Base-by-base conservation (phyloP, 1,140 invertebrate species). In the Apocrypta bakeri region DNA sequence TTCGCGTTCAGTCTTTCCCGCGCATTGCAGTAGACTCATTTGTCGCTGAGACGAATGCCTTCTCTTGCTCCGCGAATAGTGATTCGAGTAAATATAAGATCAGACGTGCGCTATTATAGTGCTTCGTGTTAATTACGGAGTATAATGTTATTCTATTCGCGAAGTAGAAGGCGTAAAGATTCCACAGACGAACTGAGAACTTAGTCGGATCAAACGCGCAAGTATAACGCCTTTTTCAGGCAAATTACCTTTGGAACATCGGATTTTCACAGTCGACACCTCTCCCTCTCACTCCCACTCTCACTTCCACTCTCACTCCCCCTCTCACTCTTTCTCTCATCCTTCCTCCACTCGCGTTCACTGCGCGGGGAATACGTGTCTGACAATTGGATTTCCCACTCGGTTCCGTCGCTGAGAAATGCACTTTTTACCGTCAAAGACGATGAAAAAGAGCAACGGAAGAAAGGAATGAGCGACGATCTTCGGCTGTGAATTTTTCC, bases 351-450 rank as follows among this genome's bases (percentile, higher is more conserved):
- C 42, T 48, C 42, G 42, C 42, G 6, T 48, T 48, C 42, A 29
- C n/a, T 11, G 63, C 21, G 21, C n/a, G 14, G 78, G 12, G 42
- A 71, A 72, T 72, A 79, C 17, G 42, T 72, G 48, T 61, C 17
- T n/a, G 78, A 61, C 21, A 79, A 79, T 79, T 72, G 63, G 68
- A 79, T 79, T 72, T 79, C 17, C 31, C 66, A 29, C 66, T 79
- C 29, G 25, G 48, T 61, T 56, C 68, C 66, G 29, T 79, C 42
- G 25, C 27, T 42, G 69, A 79, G 21, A 79, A n/a, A 72, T 61
- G 27, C 31, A 29, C 40, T 72, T 79, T 72, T 61, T 2, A 42
- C 56, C 40, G 74, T 24, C 69, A 68, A 84, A 79, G 64, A 81
- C 31, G 66, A 71, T 71, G 42, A 66, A 27, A 48, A 25, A 61